Percentiles rank a stretch among this genome's conserved stretches.
phyloP scores from a whole-genome alignment of 2,888 invertebrate genomes.

The Phanerotoma sp. region DNA sequence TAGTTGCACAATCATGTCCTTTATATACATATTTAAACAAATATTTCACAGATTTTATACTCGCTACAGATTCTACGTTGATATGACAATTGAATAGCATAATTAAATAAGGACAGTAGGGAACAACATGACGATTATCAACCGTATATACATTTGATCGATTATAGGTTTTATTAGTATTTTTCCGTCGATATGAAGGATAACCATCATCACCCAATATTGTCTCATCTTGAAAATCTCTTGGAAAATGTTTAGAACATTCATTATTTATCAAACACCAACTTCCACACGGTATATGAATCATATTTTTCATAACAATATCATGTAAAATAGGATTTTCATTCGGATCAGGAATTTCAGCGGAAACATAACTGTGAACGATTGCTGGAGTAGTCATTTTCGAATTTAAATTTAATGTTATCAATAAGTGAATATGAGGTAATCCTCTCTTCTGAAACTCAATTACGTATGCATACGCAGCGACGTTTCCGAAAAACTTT shows the following conservation, averaged over 20 bases:
- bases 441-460: constrained; percentile 36
- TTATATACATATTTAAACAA: constrained; percentile 42
- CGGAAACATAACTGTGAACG: constrained; percentile 33
- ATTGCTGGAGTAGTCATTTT: constrained; percentile 32
- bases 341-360: constrained; percentile 47
- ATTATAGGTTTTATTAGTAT: constrained; percentile 32
- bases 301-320: constrained; percentile 46
- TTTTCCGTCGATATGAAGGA: constrained; percentile 36
- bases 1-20: constrained; percentile 35
- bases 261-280: constrained; percentile 35
- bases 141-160: constrained; percentile 29
- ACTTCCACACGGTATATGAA: constrained; percentile 49
- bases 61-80: constrained; percentile 42
- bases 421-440: constrained; percentile 31
- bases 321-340: constrained; percentile 39
- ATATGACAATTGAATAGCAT: constrained; percentile 40
- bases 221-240: constrained; percentile 36
- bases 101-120: constrained; percentile 34
- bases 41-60: constrained; percentile 40
- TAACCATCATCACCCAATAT: constrained; percentile 38
- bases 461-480: constrained; percentile 28
- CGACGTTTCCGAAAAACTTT: constrained; percentile 27
- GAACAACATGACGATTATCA: constrained; percentile 49
- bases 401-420: constrained; percentile 27
- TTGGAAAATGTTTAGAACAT: constrained; percentile 43